phyloP scores from a whole-genome alignment of 1,140 invertebrate species.

The Ruditapes philippinarum region DNA sequence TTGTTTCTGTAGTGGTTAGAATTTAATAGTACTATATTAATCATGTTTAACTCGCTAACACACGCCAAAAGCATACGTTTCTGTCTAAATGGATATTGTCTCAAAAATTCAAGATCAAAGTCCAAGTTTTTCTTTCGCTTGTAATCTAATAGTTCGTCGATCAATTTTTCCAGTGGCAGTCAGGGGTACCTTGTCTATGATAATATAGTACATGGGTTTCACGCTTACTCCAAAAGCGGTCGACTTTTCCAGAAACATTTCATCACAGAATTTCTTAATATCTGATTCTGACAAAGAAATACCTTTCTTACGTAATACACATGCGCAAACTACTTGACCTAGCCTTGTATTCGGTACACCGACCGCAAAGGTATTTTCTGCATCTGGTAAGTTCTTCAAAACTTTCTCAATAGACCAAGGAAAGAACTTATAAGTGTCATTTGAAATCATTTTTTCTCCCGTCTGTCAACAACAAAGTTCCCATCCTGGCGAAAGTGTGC shows the following conservation, averaged over 20 bases:
- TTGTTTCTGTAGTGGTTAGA: too few species aligned
- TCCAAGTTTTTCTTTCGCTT: slow-evolving; percentile 20
- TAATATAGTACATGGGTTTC: slow-evolving; percentile 35
- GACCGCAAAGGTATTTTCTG: slow-evolving; percentile 36
- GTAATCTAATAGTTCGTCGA: background rate
- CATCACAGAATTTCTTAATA: slow-evolving; percentile 24
- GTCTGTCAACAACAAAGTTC: slow-evolving; percentile 24
- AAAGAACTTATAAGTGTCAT: slow-evolving; percentile 46
- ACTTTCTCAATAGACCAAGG: slow-evolving; percentile 47
- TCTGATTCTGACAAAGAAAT: background rate
- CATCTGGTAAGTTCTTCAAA: slow-evolving; percentile 24
- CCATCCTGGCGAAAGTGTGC: slow-evolving; percentile 41
- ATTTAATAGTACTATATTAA: too few species aligned
- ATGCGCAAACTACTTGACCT: slow-evolving; percentile 51
- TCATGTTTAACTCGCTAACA: too few species aligned
- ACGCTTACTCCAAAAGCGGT: background rate
- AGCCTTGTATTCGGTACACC: slow-evolving; percentile 56
- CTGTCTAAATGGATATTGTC: too few species aligned
- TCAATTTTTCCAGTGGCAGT: slow-evolving; percentile 31
- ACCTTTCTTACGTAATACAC: background rate
- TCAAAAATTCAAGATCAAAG: background rate
- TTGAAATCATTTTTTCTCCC: slow-evolving; percentile 38
- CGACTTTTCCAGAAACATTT: slow-evolving; percentile 40
- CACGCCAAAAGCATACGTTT: too few species aligned
- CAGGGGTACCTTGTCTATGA: slow-evolving; percentile 35